phyloP scores from a whole-genome alignment of 2,888 invertebrate species.

The Phymatocera aterrima region DNA sequence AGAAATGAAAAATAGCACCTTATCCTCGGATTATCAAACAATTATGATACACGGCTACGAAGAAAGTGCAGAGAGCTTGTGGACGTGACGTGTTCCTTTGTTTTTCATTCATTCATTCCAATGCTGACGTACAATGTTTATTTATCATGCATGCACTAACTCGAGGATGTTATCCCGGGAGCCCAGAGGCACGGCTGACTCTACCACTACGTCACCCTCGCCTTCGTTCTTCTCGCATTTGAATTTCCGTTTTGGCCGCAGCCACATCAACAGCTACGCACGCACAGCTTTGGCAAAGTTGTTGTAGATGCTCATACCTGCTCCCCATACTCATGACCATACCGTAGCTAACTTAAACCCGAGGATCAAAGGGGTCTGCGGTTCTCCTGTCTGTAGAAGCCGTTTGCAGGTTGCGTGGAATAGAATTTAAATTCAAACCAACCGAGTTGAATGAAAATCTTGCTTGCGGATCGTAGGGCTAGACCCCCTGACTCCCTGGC shows the following conservation, averaged over 20 bases:
- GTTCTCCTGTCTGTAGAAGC: slow-evolving; percentile 14
- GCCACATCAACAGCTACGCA: neutral
- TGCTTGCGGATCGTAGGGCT: neutral
- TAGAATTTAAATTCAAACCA: slow-evolving; percentile 15
- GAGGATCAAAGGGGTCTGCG: slow-evolving; percentile 31
- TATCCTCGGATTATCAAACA: too few species aligned
- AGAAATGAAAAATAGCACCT: too few species aligned
- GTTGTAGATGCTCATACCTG: neutral
- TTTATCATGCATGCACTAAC: neutral
- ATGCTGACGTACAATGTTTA: neutral
- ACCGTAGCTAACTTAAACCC: neutral
- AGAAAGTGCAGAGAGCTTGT: too few species aligned
- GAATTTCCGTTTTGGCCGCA: slow-evolving; percentile 23
- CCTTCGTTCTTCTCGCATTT: neutral
- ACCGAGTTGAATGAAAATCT: slow-evolving; percentile 17
- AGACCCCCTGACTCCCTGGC: neutral
- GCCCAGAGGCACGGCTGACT: neutral
- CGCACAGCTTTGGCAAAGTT: neutral
- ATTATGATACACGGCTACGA: too few species aligned
- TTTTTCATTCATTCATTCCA: neutral
- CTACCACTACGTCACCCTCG: too few species aligned
- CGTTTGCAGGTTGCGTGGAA: neutral
- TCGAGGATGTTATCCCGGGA: neutral
- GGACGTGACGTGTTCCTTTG: too few species aligned
- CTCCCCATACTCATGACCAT: neutral